A percentile compares a stretch with the other conserved stretches of the same genome.
phyloP scores from a whole-genome alignment of 2,797 vertebrate species.

The Chaetodon trifasciatus region DNA sequence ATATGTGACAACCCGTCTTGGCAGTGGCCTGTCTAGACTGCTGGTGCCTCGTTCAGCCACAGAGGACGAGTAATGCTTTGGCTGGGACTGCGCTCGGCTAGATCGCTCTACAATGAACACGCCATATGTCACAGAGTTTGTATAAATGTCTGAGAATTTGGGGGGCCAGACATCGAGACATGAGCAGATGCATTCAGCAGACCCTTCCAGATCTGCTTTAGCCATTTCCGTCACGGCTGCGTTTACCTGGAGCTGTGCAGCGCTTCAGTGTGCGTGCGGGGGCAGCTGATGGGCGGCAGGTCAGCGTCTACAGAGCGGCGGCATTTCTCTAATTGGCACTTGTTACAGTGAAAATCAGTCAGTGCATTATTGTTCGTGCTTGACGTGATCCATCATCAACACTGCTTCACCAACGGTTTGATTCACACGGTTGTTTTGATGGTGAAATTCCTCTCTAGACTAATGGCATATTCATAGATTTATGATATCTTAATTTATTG shows the following conservation, averaged over 20 bases:
- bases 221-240: constrained; percentile 59
- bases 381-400: constrained; percentile 47
- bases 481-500: constrained; percentile 65
- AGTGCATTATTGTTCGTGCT: constrained; percentile 51
- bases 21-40: constrained; percentile 25
- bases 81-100: constrained; percentile 5
- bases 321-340: constrained; percentile 78
- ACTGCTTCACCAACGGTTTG: constrained; percentile 46
- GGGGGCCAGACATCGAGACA: constrained; percentile 30
- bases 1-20: constrained; percentile 36
- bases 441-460: constrained; percentile 46
- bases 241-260: constrained; percentile 22
- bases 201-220: constrained; percentile 65
- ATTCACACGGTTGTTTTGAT: constrained; percentile 50
- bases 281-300: constrained; percentile 44
- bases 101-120: not conserved
- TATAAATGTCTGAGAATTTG: constrained; percentile 43
- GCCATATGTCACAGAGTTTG: constrained; percentile 48
- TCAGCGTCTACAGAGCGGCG: constrained; percentile 53
- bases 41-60: constrained; percentile 23
- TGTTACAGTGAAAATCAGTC: constrained; percentile 52
- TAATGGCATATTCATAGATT: constrained; percentile 47
- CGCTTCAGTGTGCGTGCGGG: not conserved
- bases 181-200: constrained; percentile 68
- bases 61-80: constrained; percentile 25